Conservation (phyloP, 2,888 invertebrate species). For the Phengaris alcon region DNA sequence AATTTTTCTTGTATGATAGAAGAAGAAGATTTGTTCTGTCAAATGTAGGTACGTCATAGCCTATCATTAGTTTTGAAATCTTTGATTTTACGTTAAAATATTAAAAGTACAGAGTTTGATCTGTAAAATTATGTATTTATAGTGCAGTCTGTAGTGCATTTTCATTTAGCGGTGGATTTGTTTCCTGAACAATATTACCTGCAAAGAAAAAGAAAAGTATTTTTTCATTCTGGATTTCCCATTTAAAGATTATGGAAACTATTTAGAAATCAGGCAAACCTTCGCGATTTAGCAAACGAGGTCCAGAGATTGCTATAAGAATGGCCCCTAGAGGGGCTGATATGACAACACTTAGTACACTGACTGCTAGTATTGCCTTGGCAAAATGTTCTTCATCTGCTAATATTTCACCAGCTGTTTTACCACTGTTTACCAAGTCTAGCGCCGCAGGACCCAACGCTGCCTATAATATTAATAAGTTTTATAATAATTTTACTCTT, state of each 20-base stretch:
- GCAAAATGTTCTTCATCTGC: constrained; percentile 75
- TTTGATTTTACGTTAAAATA: too few species aligned
- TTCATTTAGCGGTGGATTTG: not conserved
- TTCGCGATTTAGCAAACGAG: constrained; percentile 68
- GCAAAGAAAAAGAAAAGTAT: not conserved
- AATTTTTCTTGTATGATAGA: too few species aligned
- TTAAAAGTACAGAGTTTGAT: too few species aligned
- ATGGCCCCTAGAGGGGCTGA: constrained; percentile 87
- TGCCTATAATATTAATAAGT: constrained; percentile 67
- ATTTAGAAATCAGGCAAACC: constrained; percentile 39
- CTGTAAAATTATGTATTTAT: not conserved
- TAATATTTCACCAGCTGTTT: constrained; percentile 59
- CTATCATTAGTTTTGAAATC: too few species aligned
- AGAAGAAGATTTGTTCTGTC: too few species aligned
- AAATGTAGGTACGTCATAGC: too few species aligned
- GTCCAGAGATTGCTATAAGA: constrained; percentile 83
- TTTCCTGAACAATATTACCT: not conserved
- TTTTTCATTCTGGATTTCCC: too few species aligned
- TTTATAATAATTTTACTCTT: not conserved
- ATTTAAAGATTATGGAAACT: too few species aligned
- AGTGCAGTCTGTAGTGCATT: not conserved
- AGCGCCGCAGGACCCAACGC: constrained; percentile 85
- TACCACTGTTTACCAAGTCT: constrained; percentile 67
- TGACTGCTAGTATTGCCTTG: constrained; percentile 81
- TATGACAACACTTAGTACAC: constrained; percentile 85